Conservation (phyloP, 2,797 vertebrate genomes). For the Acrossocheilus fasciatus region DNA sequence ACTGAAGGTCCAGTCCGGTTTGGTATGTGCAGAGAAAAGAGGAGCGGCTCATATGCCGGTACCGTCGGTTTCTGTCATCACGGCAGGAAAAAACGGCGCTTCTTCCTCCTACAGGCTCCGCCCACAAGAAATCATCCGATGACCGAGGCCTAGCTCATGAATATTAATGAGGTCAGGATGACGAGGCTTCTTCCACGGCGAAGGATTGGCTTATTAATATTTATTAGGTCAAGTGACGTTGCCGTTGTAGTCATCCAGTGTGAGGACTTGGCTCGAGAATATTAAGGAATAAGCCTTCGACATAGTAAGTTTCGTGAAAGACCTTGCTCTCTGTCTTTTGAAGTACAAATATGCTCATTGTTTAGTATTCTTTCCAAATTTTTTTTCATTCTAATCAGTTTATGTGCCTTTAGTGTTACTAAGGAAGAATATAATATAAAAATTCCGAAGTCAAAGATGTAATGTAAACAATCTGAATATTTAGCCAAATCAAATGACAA, state of each 20-base stretch:
- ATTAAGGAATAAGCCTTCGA: not conserved
- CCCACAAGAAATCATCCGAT: slow-evolving; percentile 80
- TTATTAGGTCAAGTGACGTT: not conserved
- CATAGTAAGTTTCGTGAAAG: not conserved
- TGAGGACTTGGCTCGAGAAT: not conserved
- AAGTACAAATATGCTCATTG: not conserved
- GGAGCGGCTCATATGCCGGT: slow-evolving; percentile 46
- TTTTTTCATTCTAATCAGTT: too few species aligned
- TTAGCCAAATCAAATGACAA: not conserved
- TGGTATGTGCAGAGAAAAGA: not conserved
- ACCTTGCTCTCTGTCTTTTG: too few species aligned
- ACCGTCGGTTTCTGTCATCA: slow-evolving; percentile 39
- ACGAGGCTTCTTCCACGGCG: not conserved
- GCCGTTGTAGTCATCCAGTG: not conserved
- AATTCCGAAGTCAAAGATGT: not conserved
- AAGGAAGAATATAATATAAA: not conserved
- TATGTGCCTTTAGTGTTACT: too few species aligned
- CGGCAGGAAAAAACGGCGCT: slow-evolving; percentile 36
- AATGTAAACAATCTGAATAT: not conserved
- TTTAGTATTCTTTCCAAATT: not conserved
- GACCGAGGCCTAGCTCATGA: slow-evolving; percentile 3
- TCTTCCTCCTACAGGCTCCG: slow-evolving; percentile 76
- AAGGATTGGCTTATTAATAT: slow-evolving; percentile 11
- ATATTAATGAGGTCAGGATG: not conserved
- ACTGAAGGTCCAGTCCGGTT: not conserved